Base-by-base conservation (phyloP, 1,140 invertebrate species). In the Drosophila pruinosa region DNA sequence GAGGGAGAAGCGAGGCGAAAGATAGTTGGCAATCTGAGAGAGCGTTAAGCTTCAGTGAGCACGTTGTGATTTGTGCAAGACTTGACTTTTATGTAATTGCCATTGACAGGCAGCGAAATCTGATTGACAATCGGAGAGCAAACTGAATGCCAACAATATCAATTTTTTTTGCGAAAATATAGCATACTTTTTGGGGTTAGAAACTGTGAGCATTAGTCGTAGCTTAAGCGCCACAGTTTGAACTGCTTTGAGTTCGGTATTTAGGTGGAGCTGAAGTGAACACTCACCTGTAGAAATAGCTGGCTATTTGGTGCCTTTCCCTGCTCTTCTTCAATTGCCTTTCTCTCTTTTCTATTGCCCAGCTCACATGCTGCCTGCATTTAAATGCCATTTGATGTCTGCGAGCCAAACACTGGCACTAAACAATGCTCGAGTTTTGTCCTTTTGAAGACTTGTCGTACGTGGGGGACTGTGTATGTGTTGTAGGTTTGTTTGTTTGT, bases 361-460 rank as follows among this genome's bases (percentile, higher is more conserved):
- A 34, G 31, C 31, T n/a, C 65, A 63, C 59, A 69, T 69, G 67
- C 31, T 56, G 67, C 68, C 68, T 82, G 78, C 74, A 81, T 83
- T 83, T 81, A 80, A 80, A 72, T 86, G 81, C 62, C 73, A 78
- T 80, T 71, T 83, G 47, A 62, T 72, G 79, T 63, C 71, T 71
- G 53, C 34, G 39, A 68, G 47, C 56, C 78, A 72, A 64, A 64
- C 69, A 78, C 36, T 53, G 57, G 17, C 57, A 31, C 73, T 77
- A 80, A 80, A 85, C 79, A 82, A 85, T 82, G 71, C 79, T 77
- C 72, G 56, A 71, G 75, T 56, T 47, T 85, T 83, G 80, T 83
- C 59, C 80, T 68, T 83, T 85, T 79, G 64, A 78, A 69, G 75
- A 63, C 63, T 56, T 24, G 15, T 5, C 41, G 26, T 22, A 15